Evolutionary conservation across 2,888 invertebrate species (phyloP).

Genomic region (Nudaria mundana): DNA sequence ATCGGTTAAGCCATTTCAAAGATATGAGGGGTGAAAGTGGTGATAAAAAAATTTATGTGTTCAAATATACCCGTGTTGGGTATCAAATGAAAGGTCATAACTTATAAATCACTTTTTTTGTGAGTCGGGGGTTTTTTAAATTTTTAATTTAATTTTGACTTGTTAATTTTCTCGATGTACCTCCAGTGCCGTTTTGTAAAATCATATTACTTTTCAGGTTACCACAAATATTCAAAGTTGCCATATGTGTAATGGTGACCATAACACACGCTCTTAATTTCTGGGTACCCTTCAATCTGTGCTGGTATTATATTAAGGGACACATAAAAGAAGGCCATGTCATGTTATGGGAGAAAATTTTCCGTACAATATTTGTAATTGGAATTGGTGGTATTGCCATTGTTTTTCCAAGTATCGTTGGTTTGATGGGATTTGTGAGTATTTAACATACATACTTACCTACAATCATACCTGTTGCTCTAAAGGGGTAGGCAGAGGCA

Average conservation of each 20-base stretch:
- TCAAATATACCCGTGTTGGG: no score
- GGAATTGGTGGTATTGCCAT: slow-evolving; percentile 43
- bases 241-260: slow-evolving; percentile 57
- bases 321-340: slow-evolving; percentile 9
- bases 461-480: no score
- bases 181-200: no score
- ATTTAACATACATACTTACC: slow-evolving; percentile 4
- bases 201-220: slow-evolving; percentile 44
- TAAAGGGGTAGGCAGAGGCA: no score
- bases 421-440: slow-evolving; percentile 70
- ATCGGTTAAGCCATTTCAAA: no score
- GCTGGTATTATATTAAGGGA: slow-evolving; percentile 50
- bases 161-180: no score
- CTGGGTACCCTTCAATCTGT: slow-evolving; percentile 60
- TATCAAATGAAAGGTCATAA: no score
- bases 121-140: no score
- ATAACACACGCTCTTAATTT: slow-evolving; percentile 63
- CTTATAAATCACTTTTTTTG: no score
- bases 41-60: no score
- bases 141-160: no score
- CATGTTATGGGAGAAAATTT: slow-evolving; percentile 46
- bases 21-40: no score
- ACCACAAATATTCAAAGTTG: slow-evolving; percentile 50
- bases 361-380: slow-evolving; percentile 43
- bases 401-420: slow-evolving; percentile 53